Base-by-base conservation (phyloP, 1,140 invertebrate genomes). In the Apis laboriosa region DNA sequence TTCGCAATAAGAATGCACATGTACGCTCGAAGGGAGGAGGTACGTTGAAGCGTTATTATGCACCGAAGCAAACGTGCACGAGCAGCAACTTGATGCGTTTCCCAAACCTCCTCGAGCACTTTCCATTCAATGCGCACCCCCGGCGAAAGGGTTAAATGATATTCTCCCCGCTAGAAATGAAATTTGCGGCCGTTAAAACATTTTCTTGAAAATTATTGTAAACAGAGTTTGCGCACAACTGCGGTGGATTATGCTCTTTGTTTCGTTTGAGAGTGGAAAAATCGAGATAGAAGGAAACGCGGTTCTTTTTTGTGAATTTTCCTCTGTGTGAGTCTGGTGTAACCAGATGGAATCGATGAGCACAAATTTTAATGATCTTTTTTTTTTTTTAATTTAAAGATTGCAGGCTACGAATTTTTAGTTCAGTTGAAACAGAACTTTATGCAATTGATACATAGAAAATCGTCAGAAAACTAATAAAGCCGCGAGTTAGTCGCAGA, bases 21-120 rank as follows among this genome's bases (percentile, higher is more conserved):
- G n/a, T 51, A 55, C n/a, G 53, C 12, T 17, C n/a, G 24, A 15
- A 4, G 34, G 19, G 58, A 75, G 71, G 51, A 75, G 51, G 28
- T 66, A 80, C 61, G 61, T 58, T 75, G 15, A 24, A 75, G 61
- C 71, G 71, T 80, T 80, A 80, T 80, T 80, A 80, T 80, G 71
- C 71, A 34, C 19, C 49, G 79, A 49, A 56, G 34, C 71, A 60
- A 66, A 80, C 71, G 71, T 80, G 61, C 58, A 21, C 77, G 19
- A 13, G 77, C 24, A 79, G 77, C 24, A 79, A 79, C 61, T 80
- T 75, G 34, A n/a, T 56, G 53, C 71, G 72, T 28, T 55, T 7
- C 34, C 34, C 61, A 24, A 49, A 21, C 70, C 60, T 15, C 70
- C 60, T 15, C 15, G 9, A 51, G 34, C n/a, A 80, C n/a, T 75